A percentile compares a stretch with the other conserved stretches of the same genome.
Conservation (phyloP, 2,797 vertebrate species). For the Pyrocephalus nanus region DNA sequence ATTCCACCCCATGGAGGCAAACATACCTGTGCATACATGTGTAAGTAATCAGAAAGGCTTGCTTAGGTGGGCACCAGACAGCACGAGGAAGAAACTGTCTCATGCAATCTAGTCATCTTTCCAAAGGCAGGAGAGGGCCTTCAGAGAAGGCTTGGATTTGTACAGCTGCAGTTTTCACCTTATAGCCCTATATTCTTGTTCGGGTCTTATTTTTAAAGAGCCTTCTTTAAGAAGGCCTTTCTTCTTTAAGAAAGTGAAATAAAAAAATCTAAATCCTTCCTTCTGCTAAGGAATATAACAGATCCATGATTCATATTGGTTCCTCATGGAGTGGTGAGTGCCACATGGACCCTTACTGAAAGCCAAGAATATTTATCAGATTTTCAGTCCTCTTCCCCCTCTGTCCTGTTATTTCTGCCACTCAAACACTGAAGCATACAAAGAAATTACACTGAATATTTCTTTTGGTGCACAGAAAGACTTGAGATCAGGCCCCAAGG, state of each 20-base stretch:
- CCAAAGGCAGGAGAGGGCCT: not conserved
- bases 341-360: not conserved
- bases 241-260: not conserved
- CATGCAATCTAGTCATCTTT: not conserved
- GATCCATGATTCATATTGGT: not conserved
- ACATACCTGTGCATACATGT: not conserved
- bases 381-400: not conserved
- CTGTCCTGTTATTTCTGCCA: not conserved
- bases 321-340: not conserved
- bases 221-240: not conserved
- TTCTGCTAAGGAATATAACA: not conserved
- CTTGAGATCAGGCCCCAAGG: not conserved
- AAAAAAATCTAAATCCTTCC: not conserved
- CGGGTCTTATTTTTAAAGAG: not conserved
- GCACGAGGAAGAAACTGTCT: not conserved
- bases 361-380: not conserved
- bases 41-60: not conserved
- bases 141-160: not conserved
- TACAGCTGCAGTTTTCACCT: not conserved
- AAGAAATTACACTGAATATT: not conserved
- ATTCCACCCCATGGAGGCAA: not conserved
- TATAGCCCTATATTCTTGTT: not conserved
- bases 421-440: not conserved
- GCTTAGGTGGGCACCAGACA: not conserved
- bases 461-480: not conserved